phyloP scores from a whole-genome alignment of 2,888 invertebrate species.

The Drosophila villosipedis region DNA sequence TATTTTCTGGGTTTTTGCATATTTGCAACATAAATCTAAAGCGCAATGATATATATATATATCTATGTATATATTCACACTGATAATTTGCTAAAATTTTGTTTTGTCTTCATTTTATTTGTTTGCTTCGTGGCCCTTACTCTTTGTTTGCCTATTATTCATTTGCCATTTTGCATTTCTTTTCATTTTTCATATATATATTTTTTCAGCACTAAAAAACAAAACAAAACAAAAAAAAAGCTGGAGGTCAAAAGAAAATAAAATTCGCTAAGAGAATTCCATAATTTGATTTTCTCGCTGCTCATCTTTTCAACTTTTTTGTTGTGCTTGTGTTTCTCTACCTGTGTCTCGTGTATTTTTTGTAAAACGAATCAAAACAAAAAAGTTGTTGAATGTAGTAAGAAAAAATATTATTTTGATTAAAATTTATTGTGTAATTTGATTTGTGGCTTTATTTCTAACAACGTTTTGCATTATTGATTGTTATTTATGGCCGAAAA shows the following conservation, averaged over 20 bases:
- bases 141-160: constrained; percentile 21
- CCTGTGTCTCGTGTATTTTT: constrained; percentile 9
- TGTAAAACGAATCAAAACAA: constrained; percentile 1
- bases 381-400: not conserved
- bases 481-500: constrained; percentile 54
- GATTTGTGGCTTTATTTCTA: constrained; percentile 52
- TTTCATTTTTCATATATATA: not conserved
- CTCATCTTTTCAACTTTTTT: constrained; percentile 4
- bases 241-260: constrained; percentile 44
- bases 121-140: not conserved
- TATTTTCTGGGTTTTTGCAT: constrained; percentile 36
- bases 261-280: constrained; percentile 45
- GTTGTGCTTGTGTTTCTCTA: constrained; percentile 19
- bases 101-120: constrained; percentile 19
- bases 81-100: constrained; percentile 33
- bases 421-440: constrained; percentile 48
- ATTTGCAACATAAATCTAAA: constrained; percentile 56
- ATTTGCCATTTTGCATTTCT: constrained; percentile 12
- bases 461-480: constrained; percentile 58
- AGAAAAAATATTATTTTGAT: constrained; percentile 5
- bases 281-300: constrained; percentile 36
- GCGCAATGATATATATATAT: constrained; percentile 45
- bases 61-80: constrained; percentile 10
- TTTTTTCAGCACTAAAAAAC: constrained; percentile 48
- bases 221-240: not conserved